Percentiles rank a stretch among this genome's conserved stretches.
phyloP scores from a whole-genome alignment of 2,888 invertebrate genomes.

The Octonoba sinensis region DNA sequence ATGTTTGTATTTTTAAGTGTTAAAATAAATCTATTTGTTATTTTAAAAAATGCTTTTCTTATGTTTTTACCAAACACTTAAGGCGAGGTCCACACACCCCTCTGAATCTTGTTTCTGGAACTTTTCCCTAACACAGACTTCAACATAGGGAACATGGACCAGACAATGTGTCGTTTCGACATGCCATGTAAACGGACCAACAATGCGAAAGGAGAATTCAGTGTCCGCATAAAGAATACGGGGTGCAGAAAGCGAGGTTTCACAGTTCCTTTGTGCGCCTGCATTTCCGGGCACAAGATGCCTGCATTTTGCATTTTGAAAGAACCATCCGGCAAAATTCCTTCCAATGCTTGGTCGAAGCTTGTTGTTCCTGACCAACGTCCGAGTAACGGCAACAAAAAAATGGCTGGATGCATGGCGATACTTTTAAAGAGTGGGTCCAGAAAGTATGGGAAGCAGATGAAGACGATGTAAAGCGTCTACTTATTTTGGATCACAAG shows the following conservation, averaged over 20 bases:
- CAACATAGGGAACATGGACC: conserved; percentile 2
- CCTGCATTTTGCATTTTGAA: background rate
- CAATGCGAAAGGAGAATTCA: background rate
- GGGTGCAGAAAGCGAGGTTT: background rate
- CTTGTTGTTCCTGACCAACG: background rate
- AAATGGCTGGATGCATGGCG: no score
- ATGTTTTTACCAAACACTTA: no score
- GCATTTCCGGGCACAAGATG: conserved; percentile 8
- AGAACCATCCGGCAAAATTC: background rate
- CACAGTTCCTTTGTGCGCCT: background rate
- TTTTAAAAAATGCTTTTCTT: no score
- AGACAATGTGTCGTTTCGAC: background rate
- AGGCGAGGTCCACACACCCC: no score
- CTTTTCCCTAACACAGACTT: background rate
- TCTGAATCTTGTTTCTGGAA: no score
- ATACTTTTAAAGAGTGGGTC: no score
- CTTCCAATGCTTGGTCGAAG: background rate
- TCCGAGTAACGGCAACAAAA: no score
- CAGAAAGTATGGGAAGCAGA: no score
- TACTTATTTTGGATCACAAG: background rate
- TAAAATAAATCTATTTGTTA: no score
- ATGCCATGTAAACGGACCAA: background rate
- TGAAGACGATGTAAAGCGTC: no score
- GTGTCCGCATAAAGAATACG: background rate
- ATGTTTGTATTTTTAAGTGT: no score